Evolutionary conservation across 1,140 invertebrate genomes (phyloP).

Genomic region (Drosophila pseudoananassae): DNA sequence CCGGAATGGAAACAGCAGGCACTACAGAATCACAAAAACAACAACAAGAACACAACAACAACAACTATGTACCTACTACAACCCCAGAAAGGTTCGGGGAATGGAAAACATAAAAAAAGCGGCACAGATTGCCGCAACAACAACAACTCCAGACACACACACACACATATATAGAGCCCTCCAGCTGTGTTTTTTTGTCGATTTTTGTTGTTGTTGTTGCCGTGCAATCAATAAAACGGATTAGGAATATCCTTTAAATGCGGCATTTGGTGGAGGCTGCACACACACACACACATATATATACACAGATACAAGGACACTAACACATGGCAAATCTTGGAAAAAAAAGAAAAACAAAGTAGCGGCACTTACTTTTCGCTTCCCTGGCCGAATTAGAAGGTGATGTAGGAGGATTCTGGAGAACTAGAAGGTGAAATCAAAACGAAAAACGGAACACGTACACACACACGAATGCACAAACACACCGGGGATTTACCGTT

Average conservation of each 20-base stretch:
- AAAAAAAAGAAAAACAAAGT: constrained; percentile 34
- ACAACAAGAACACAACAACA: constrained; percentile 24
- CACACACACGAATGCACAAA: constrained; percentile 30
- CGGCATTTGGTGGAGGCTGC: constrained; percentile 63
- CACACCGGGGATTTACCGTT: constrained; percentile 47
- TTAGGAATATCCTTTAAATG: constrained; percentile 81
- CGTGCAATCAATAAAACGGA: constrained; percentile 80
- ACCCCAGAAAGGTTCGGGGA: constrained; percentile 52
- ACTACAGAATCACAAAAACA: constrained; percentile 31
- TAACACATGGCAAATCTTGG: constrained; percentile 47
- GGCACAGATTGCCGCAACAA: constrained; percentile 73
- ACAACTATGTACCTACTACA: constrained; percentile 32
- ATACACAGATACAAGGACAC: constrained; percentile 9
- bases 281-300: constrained; percentile 18
- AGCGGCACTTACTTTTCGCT: constrained; percentile 49
- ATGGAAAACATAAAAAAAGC: constrained; percentile 61
- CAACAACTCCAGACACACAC: constrained; percentile 41
- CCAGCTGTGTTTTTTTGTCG: constrained; percentile 43
- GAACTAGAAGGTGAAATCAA: constrained; percentile 6
- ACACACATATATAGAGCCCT: constrained; percentile 34
- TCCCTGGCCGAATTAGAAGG: not conserved
- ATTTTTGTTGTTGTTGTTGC: constrained; percentile 1
- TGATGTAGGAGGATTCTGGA: constrained; percentile 1
- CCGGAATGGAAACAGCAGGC: constrained; percentile 33
- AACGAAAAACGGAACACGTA: constrained; percentile 33